Base-by-base conservation (phyloP, 1,140 invertebrate genomes). In the Ephestia elutella region DNA sequence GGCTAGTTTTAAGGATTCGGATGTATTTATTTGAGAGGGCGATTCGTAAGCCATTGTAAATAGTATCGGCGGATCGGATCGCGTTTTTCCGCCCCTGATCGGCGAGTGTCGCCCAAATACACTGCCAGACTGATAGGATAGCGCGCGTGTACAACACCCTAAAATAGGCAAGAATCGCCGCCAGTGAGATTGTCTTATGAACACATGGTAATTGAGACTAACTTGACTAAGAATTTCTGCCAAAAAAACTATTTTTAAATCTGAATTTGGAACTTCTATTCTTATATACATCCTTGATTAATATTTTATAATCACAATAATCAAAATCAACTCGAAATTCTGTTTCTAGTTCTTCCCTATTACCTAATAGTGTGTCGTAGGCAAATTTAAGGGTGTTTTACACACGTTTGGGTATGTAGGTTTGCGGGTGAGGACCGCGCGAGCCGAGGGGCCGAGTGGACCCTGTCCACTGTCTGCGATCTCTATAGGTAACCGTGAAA, bases 11-110 rank as follows among this genome's bases (percentile, higher is more conserved):
- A 83, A 83, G 75, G 72, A 65, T 82, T 83, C 78, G 76, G 75
- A 86, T 85, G 80, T 87, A 87, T 87, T 88, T 86, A 88, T 87
- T 87, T 71, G 64, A 61, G 68, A 74, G 70, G 64, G 74, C 77
- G 82, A 78, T 83, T 73, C 78, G 81, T 66, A 71, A 75, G 80
- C 81, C 74, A 53, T 59, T 87, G 84, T 87, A 87, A 70, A 87
- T 87, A 87, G 65, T 82, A 76, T 68, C 65, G 82, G 83, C 77
- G 75, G 73, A 63, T 68, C 74, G 81, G 74, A 78, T 82, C 73
- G 77, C 65, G 65, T 63, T 71, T 65, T 73, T 71, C 68, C 70
- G 77, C 78, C 81, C 76, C 72, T 57, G 68, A 78, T 72, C 79
- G 81, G 81, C 74, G 71, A 80, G 77, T 75, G 81, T 76, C 80